phyloP scores from a whole-genome alignment of 2,888 invertebrate genomes.

The Archaeoteleia sp. region DNA sequence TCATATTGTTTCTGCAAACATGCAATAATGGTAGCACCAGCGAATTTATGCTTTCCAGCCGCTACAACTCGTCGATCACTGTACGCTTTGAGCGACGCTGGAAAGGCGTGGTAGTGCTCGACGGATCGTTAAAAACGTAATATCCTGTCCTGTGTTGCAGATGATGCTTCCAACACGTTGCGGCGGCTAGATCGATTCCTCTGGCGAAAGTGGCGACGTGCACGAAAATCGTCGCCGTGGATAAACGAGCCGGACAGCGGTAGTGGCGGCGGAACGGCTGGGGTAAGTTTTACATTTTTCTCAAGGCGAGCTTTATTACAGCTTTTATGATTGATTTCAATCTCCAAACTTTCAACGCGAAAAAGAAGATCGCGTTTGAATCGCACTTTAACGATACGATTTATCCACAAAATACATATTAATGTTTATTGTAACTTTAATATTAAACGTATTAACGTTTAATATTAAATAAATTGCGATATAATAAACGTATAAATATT shows the following conservation, averaged over 20 bases:
- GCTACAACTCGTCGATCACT: constrained; percentile 49
- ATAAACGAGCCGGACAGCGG: constrained; percentile 71
- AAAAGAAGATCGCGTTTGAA: too few relatives aligned
- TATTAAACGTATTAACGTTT: too few relatives aligned
- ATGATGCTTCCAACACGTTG: constrained; percentile 64
- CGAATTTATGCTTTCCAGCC: constrained; percentile 44
- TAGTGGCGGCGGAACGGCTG: constrained; percentile 74
- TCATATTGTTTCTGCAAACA: constrained; percentile 46
- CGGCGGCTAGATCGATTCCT: constrained; percentile 58
- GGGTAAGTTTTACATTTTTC: constrained; percentile 63
- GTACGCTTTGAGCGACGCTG: constrained; percentile 30
- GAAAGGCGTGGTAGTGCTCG: constrained; percentile 36
- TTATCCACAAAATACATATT: too few relatives aligned
- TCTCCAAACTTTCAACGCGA: too few relatives aligned
- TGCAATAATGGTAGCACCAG: constrained; percentile 33
- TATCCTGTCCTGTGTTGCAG: constrained; percentile 63
- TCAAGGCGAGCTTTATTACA: background rate
- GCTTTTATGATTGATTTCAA: too few relatives aligned
- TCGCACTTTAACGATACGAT: too few relatives aligned
- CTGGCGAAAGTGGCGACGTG: constrained; percentile 64
- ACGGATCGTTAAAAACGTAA: constrained; percentile 59
- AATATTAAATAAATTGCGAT: too few relatives aligned
- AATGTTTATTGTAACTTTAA: too few relatives aligned
- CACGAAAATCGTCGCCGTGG: constrained; percentile 67
- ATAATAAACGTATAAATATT: too few relatives aligned